These are phyloP conservation scores for Coregonus suidteri DNA, from an alignment of 2,797 vertebrate species.

Conservation along the genomic window DNA sequence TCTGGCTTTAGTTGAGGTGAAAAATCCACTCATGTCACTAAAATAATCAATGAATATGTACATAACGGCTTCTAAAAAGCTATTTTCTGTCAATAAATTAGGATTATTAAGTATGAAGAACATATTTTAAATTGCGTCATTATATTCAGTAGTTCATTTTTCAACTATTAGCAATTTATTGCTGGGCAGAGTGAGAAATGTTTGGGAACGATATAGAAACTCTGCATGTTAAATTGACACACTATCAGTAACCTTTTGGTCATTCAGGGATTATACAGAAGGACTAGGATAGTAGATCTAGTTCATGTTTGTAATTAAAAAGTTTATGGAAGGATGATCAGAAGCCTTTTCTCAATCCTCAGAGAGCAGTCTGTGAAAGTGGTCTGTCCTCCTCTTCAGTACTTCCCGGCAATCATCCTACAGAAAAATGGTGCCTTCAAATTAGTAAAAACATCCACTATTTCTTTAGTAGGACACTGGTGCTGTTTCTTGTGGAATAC, in stretches of 20 bases:
- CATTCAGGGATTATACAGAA: conserved; percentile 2
- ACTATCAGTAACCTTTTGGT: conserved; percentile 32
- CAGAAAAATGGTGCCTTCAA: conserved; percentile 26
- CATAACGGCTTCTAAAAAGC: conserved; percentile 24
- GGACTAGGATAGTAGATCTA: neutral
- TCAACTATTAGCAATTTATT: conserved; percentile 19
- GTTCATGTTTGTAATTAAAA: neutral
- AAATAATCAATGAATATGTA: conserved; percentile 49
- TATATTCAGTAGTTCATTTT: conserved; percentile 34
- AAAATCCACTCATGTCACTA: conserved; percentile 33
- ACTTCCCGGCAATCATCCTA: conserved; percentile 80
- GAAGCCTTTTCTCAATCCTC: conserved; percentile 61
- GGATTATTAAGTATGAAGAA: conserved; percentile 42
- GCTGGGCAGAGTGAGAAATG: conserved; percentile 40
- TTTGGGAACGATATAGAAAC: conserved; percentile 28
- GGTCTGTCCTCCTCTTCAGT: conserved; percentile 76
- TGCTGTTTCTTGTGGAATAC: neutral
- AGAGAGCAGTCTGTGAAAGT: conserved; percentile 65
- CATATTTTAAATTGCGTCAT: conserved; percentile 22
- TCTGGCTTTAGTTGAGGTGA: neutral
- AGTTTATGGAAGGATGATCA: neutral
- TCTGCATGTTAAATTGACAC: conserved; percentile 45
- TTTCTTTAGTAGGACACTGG: neutral
- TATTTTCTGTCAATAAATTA: conserved; percentile 60
- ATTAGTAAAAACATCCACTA: neutral